These are phyloP conservation scores for Syrista parreyssii DNA, from an alignment of 2,888 invertebrate genomes.

Conservation along the genomic window DNA sequence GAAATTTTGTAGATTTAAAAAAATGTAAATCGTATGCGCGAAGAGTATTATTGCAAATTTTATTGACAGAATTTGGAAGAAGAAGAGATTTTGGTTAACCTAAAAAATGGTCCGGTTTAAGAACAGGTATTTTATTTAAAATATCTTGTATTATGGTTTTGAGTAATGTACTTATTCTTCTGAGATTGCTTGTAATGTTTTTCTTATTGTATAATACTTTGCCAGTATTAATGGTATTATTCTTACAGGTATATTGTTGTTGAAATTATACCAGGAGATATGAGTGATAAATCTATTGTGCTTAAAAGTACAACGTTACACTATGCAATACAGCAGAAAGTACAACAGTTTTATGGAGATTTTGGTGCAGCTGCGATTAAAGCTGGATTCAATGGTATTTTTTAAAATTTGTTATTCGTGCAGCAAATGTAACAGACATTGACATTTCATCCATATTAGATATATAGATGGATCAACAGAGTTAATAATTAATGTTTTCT, in stretches of 20 bases:
- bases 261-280: slow-evolving; percentile 70
- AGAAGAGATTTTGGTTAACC: slow-evolving; percentile 25
- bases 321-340: slow-evolving; percentile 71
- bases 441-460: not conserved
- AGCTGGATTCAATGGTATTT: slow-evolving; percentile 71
- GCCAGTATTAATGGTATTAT: not conserved
- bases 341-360: slow-evolving; percentile 80
- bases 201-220: slow-evolving; percentile 1
- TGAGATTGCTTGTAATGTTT: slow-evolving; percentile 7
- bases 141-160: not conserved
- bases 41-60: not conserved
- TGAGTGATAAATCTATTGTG: slow-evolving; percentile 67
- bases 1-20: not conserved
- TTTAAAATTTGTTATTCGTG: not conserved
- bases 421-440: not conserved
- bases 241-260: slow-evolving; percentile 76
- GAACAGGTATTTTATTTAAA: slow-evolving; percentile 68
- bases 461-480: not conserved
- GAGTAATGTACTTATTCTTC: slow-evolving; percentile 17
- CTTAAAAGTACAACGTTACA: slow-evolving; percentile 70
- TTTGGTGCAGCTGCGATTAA: slow-evolving; percentile 79
- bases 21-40: not conserved
- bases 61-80: not conserved
- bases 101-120: slow-evolving; percentile 74
- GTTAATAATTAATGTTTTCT: not conserved